Conservation (phyloP, 2,113 vertebrate species). For the Hemiscyllium ocellatum region DNA sequence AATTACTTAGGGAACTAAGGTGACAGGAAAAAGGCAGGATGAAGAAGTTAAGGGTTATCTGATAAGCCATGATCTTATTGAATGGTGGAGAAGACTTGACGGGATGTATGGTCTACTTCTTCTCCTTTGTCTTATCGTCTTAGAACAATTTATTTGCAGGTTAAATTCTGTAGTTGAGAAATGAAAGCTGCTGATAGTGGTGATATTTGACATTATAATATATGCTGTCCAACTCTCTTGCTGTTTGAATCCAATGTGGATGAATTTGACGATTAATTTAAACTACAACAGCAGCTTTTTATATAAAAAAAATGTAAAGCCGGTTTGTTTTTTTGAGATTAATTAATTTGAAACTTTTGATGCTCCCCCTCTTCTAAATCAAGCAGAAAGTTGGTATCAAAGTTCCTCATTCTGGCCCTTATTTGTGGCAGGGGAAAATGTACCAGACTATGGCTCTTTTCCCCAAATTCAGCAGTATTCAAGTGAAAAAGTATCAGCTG, state of each 20-base stretch:
- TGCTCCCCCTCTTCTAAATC: background rate
- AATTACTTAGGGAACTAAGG: too few species aligned
- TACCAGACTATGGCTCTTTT: background rate
- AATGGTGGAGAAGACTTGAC: too few species aligned
- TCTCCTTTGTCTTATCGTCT: too few species aligned
- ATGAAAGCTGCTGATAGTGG: background rate
- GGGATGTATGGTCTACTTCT: too few species aligned
- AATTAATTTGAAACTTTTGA: background rate
- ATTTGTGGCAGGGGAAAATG: background rate
- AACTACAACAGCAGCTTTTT: too few species aligned
- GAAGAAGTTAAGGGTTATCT: too few species aligned
- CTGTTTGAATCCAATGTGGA: background rate
- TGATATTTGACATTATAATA: background rate
- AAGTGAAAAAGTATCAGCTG: background rate
- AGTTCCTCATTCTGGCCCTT: background rate
- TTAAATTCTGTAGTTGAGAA: background rate
- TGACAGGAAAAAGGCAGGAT: too few species aligned
- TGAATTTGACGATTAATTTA: background rate
- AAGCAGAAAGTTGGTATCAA: background rate
- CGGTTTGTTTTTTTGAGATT: background rate
- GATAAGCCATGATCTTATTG: too few species aligned
- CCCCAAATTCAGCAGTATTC: background rate
- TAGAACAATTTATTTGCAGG: background rate
- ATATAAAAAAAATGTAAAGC: background rate
- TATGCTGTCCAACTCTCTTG: background rate